Percentiles rank a stretch among this genome's conserved stretches.
Evolutionary conservation across 1,140 invertebrate genomes (phyloP).

Genomic region (Oreohelix idahoensis): DNA sequence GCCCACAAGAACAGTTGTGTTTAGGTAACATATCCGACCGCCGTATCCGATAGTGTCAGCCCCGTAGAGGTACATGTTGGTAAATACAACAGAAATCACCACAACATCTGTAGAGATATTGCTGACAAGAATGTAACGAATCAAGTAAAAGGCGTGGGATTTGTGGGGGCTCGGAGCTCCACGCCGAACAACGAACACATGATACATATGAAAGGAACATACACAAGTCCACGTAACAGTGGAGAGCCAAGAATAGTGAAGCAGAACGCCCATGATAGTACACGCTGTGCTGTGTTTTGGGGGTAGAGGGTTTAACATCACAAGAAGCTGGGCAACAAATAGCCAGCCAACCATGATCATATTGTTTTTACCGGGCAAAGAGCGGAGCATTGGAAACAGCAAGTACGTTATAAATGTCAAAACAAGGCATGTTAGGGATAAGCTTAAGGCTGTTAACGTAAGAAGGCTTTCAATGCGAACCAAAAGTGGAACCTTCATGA

Average conservation of each 20-base stretch:
- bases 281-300: conserved; percentile 58
- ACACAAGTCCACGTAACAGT: conserved; percentile 96
- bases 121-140: conserved; percentile 42
- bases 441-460: conserved; percentile 27
- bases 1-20: conserved; percentile 40
- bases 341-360: conserved; percentile 53
- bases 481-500: neutral
- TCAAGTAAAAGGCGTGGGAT: conserved; percentile 42
- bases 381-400: conserved; percentile 50
- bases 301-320: conserved; percentile 7
- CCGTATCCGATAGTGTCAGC: conserved; percentile 50
- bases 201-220: conserved; percentile 79
- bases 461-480: conserved; percentile 18
- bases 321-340: conserved; percentile 48
- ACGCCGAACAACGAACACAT: conserved; percentile 74
- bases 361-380: conserved; percentile 57
- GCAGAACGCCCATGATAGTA: conserved; percentile 79
- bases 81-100: conserved; percentile 34
- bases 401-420: conserved; percentile 54
- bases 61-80: neutral
- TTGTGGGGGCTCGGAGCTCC: neutral
- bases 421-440: conserved; percentile 52
- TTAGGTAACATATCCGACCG: conserved; percentile 49
- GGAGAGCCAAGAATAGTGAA: conserved; percentile 92
- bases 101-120: conserved; percentile 36